Conservation (phyloP, 2,113 vertebrate genomes). For the Poecilia latipinna region DNA sequence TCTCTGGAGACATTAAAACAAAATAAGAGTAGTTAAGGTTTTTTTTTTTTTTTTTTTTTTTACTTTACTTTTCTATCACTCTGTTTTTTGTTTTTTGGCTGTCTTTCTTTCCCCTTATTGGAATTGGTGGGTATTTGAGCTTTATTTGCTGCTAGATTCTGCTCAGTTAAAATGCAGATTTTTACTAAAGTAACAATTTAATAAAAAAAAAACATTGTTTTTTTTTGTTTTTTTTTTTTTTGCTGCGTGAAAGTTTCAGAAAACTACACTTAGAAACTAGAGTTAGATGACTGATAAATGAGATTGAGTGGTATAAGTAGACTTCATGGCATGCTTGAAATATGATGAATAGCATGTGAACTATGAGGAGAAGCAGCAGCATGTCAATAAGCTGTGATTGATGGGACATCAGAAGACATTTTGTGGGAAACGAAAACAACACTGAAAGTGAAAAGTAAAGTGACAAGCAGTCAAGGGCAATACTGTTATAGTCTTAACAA, state of each 20-base stretch:
- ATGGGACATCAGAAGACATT: background rate
- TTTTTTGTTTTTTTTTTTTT: too few relatives aligned
- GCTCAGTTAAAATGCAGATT: too few relatives aligned
- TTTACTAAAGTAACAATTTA: too few relatives aligned
- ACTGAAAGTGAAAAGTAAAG: background rate
- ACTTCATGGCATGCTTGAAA: background rate
- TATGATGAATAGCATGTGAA: conserved; percentile 6
- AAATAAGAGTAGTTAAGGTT: too few relatives aligned
- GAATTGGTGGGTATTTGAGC: too few relatives aligned
- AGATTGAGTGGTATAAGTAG: background rate
- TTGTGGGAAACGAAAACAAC: background rate
- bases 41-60: too few relatives aligned
- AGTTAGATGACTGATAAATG: conserved; percentile 3
- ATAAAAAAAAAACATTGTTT: too few relatives aligned
- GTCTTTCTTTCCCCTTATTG: too few relatives aligned
- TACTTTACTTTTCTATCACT: too few relatives aligned
- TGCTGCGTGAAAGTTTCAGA: background rate
- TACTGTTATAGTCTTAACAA: background rate
- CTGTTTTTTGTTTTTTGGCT: too few relatives aligned
- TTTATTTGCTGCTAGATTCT: too few relatives aligned
- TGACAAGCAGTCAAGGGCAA: conserved; percentile 1
- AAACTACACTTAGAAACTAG: background rate
- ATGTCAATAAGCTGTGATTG: conserved; percentile 21
- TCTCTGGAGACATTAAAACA: too few relatives aligned
- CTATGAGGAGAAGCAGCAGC: conserved; percentile 1